Percentiles rank a stretch among this genome's conserved stretches.
Evolutionary conservation across 2,797 vertebrate genomes (phyloP).

Genomic region (Myiothlypis chrysogaster): DNA sequence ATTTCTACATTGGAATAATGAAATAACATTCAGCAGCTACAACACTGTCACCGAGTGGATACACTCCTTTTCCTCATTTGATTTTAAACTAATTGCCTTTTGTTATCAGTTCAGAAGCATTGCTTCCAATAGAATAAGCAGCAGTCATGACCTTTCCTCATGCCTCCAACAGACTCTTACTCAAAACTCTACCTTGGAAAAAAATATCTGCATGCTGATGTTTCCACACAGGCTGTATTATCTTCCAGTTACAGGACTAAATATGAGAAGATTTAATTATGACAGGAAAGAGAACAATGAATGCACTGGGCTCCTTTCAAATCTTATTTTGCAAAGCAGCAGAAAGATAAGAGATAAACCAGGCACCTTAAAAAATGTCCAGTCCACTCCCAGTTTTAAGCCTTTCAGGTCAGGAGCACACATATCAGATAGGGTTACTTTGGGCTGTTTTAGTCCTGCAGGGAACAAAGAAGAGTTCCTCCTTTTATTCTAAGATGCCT

Average conservation of each 20-base stretch:
- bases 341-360: neutral
- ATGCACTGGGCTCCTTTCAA: neutral
- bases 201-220: neutral
- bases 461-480: neutral
- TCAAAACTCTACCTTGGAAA: neutral
- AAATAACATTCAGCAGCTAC: neutral
- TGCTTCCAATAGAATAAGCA: neutral
- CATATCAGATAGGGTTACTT: conserved; percentile 17
- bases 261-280: neutral
- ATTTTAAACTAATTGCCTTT: neutral
- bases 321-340: neutral
- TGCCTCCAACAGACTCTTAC: neutral
- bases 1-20: neutral
- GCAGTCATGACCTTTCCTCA: neutral
- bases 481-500: neutral
- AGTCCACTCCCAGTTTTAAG: conserved; percentile 68
- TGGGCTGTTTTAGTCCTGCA: conserved; percentile 67
- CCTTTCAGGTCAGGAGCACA: conserved; percentile 60
- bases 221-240: neutral
- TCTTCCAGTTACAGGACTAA: neutral
- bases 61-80: neutral
- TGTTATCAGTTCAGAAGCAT: neutral
- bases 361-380: conserved; percentile 68
- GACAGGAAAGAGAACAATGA: neutral
- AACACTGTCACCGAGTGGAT: neutral